These are phyloP conservation scores for Drosophila recens DNA, from an alignment of 2,888 invertebrate genomes.

Conservation along the genomic window DNA sequence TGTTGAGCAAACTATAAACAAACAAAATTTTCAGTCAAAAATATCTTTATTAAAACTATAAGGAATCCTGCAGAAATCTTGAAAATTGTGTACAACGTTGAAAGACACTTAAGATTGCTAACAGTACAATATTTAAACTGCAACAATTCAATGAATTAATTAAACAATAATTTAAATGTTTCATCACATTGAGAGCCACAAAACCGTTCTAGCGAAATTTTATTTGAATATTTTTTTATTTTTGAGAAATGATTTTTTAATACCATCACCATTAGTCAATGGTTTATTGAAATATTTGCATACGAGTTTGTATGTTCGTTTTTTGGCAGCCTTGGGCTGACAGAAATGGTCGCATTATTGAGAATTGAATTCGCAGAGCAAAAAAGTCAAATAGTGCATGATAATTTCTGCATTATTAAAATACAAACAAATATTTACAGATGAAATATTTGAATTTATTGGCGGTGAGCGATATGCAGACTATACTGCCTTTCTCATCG, in stretches of 20 bases:
- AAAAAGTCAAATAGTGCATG: slow-evolving; percentile 33
- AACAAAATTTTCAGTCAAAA: slow-evolving; percentile 44
- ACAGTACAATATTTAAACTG: not conserved
- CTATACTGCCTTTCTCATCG: slow-evolving; percentile 21
- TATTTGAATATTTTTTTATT: not conserved
- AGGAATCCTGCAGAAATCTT: too few relatives aligned
- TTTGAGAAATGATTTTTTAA: not conserved
- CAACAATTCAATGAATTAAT: not conserved
- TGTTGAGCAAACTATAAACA: slow-evolving; percentile 47
- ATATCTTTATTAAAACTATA: not conserved
- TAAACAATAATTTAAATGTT: not conserved
- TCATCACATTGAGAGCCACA: not conserved
- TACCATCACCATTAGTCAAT: slow-evolving; percentile 2
- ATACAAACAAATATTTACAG: slow-evolving; percentile 15
- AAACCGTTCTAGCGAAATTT: not conserved
- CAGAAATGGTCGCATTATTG: slow-evolving; percentile 29
- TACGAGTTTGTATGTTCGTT: not conserved
- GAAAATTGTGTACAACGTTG: not conserved
- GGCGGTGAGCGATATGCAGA: slow-evolving; percentile 22
- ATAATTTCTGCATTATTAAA: slow-evolving; percentile 47
- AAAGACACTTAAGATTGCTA: not conserved
- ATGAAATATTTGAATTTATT: slow-evolving; percentile 23
- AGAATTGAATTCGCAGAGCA: slow-evolving; percentile 28
- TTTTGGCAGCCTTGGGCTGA: not conserved
- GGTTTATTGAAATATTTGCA: not conserved